A percentile compares a stretch with the other conserved stretches of the same genome.
Conservation (phyloP, 2,888 invertebrate species). For the Venustoraphidia nigricollis region DNA sequence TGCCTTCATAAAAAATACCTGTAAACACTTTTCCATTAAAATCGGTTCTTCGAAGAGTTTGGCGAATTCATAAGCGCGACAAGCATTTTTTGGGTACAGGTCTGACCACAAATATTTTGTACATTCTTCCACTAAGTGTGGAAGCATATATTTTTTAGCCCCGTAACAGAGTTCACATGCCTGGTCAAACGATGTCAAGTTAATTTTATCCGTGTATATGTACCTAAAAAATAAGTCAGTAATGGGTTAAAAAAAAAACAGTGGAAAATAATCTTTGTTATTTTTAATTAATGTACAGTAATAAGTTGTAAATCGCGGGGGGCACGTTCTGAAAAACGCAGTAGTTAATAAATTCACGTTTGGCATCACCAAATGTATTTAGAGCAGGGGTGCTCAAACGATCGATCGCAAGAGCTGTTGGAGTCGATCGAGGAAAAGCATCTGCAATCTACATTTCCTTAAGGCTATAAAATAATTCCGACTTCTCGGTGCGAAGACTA, state of each 20-base stretch:
- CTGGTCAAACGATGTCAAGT: slow-evolving; percentile 67
- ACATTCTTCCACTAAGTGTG: slow-evolving; percentile 67
- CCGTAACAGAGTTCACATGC: slow-evolving; percentile 79
- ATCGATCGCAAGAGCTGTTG: no score
- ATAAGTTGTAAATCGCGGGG: no score
- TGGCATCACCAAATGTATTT: no score
- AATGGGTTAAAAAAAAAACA: not conserved
- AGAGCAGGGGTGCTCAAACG: no score
- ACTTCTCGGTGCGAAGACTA: no score
- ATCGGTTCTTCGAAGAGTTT: slow-evolving; percentile 69
- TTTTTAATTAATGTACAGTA: not conserved
- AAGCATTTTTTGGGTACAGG: slow-evolving; percentile 63
- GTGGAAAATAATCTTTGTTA: not conserved
- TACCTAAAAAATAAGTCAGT: slow-evolving; percentile 34
- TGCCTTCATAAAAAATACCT: slow-evolving; percentile 28
- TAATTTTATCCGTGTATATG: slow-evolving; percentile 69
- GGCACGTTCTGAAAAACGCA: no score
- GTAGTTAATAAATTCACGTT: no score
- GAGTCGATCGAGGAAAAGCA: no score
- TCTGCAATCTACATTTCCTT: no score
- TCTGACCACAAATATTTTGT: slow-evolving; percentile 74
- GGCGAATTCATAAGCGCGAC: slow-evolving; percentile 74
- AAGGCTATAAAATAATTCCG: no score
- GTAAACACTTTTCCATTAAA: slow-evolving; percentile 66
- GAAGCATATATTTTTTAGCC: slow-evolving; percentile 78